Base-by-base conservation (phyloP, 2,797 vertebrate genomes). In the Anabas testudineus region DNA sequence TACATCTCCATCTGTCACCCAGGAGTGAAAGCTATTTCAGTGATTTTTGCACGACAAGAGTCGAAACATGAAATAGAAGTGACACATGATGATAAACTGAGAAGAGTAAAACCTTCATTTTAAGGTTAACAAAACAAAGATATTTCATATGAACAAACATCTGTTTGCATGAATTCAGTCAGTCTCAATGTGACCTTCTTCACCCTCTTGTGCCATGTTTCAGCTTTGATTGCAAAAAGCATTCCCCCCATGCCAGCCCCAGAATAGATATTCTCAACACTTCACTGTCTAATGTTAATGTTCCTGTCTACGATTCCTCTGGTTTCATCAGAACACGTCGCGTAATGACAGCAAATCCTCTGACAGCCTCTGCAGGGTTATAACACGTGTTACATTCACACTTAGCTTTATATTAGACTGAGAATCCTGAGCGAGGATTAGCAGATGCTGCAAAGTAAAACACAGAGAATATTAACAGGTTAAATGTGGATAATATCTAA, bases 1-100 rank as follows among this genome's bases (percentile, higher is more conserved):
- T 87, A 87, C 81, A 81, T 88, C 65, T 83, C 78, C 86, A 88
- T 89, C 84, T 92, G 91, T 86, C 86, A 54, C 65, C 66, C 62
- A 56, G 24, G 63, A 76, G 73, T 76, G 82, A 87, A 86, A 89
- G 85, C 82, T 87, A 86, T 92, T 80, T 66, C 73, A 87, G 51
- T 59, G 43, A 85, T 30, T 90, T 87, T 87, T 72, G 74, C 73
- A 80, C 81, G 82, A 76, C 82, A 61, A 68, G 42, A 67, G 63
- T 21, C 4, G 41, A 19, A 47, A 67, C 43, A 43, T 57, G 0
- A 70, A 62, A 43, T 71, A 45, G 45, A 74, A 68, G 51, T 51
- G 66, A 47, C 19, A 43, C 52, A n/a, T 51, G 13, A 39, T 26
- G 16, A 10, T 26, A 42, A 67, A 32, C 6, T 63, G 5, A 54